Conservation (phyloP, 2,797 vertebrate genomes). For the Fringilla coelebs region DNA sequence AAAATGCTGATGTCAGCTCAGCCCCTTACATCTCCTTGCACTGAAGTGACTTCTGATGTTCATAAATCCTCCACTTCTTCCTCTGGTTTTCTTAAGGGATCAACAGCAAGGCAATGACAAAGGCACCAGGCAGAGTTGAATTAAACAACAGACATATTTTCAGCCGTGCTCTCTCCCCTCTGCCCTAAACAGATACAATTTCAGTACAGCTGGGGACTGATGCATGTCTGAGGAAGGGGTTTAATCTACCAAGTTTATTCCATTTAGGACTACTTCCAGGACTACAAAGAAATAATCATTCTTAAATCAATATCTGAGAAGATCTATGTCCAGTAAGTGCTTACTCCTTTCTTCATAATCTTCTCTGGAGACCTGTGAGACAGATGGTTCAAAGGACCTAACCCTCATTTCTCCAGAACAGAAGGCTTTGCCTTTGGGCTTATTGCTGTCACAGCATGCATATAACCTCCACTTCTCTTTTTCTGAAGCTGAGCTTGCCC, state of each 20-base stretch:
- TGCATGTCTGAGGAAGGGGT: background rate
- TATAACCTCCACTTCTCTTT: background rate
- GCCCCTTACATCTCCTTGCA: rapidly evolving
- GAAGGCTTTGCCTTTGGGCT: background rate
- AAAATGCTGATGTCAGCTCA: background rate
- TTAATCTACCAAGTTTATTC: background rate
- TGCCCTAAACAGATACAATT: rapidly evolving
- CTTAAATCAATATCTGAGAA: background rate
- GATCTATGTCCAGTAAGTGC: background rate
- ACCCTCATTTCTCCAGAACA: background rate
- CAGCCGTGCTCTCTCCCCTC: background rate
- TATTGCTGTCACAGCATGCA: background rate
- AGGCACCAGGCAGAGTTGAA: background rate
- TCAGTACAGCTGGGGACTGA: background rate
- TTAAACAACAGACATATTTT: background rate
- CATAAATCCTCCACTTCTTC: background rate
- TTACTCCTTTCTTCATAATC: background rate
- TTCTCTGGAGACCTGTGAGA: background rate
- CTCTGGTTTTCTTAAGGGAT: background rate
- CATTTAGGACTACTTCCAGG: background rate
- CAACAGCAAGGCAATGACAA: background rate
- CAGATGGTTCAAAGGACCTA: background rate
- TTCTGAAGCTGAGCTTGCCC: background rate
- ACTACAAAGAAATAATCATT: background rate
- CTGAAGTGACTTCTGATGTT: background rate